phyloP scores from a whole-genome alignment of 1,140 invertebrate genomes.

The Arctopsyche grandis region DNA sequence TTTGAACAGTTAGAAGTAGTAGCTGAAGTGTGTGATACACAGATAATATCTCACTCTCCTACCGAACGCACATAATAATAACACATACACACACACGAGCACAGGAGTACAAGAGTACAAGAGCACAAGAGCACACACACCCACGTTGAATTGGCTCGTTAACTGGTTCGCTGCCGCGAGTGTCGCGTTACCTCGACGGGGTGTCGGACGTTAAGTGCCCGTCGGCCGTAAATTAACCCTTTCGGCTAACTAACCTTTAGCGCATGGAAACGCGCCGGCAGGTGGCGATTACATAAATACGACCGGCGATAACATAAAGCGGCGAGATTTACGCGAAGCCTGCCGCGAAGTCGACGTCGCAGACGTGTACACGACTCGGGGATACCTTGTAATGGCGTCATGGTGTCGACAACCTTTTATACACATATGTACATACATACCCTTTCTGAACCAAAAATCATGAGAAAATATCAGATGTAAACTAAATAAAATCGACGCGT shows the following conservation, averaged over 20 bases:
- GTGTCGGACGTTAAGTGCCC: background rate
- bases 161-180: background rate
- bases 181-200: too few species aligned
- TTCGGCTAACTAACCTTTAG: background rate
- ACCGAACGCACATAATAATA: background rate
- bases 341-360: background rate
- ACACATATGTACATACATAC: background rate
- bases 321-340: slow-evolving; percentile 19
- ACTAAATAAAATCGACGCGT: too few species aligned
- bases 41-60: background rate
- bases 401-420: slow-evolving; percentile 6
- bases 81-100: background rate
- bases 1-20: too few species aligned
- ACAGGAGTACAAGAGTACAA: background rate
- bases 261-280: background rate
- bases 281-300: slow-evolving; percentile 41
- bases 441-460: too few species aligned
- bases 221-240: slow-evolving; percentile 17
- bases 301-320: slow-evolving; percentile 33
- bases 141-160: background rate
- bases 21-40: too few species aligned
- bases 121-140: background rate
- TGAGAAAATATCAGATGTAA: too few species aligned
- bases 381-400: background rate
- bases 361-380: too few species aligned